Evolutionary conservation across 2,113 vertebrate species (phyloP).

Genomic region (Tringa solitaria): DNA sequence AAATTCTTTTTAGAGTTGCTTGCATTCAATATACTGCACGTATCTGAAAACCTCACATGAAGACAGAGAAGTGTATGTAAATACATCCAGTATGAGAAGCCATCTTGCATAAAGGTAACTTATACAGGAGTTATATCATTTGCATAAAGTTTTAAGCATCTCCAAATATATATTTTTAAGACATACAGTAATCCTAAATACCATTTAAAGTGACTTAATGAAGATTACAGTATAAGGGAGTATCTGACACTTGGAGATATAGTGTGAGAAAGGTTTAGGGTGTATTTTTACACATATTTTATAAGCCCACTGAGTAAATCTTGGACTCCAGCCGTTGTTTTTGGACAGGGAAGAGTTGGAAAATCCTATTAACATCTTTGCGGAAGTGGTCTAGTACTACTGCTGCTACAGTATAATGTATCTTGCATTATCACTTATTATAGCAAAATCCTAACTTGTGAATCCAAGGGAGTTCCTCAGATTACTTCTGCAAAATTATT

Average conservation of each 20-base stretch:
- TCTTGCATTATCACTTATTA: conserved; percentile 61
- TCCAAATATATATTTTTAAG: not conserved
- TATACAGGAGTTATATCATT: not conserved
- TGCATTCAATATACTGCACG: not conserved
- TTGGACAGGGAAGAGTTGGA: not conserved
- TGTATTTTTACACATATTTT: not conserved
- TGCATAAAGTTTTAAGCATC: not conserved
- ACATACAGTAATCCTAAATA: not conserved
- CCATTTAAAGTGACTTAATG: conserved; percentile 13
- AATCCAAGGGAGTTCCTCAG: conserved; percentile 55
- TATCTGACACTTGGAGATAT: not conserved
- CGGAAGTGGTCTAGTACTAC: not conserved
- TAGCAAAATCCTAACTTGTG: conserved; percentile 51
- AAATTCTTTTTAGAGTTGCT: not conserved
- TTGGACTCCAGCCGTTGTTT: conserved; percentile 15
- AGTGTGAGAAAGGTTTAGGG: not conserved
- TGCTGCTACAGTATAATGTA: not conserved
- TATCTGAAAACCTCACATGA: not conserved
- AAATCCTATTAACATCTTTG: conserved; percentile 41
- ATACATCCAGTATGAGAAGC: not conserved
- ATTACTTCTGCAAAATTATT: conserved; percentile 15
- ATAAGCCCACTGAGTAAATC: not conserved
- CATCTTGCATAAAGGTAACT: not conserved
- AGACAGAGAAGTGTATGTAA: not conserved
- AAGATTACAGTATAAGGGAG: not conserved